phyloP scores from a whole-genome alignment of 2,113 vertebrate species.

The Nesoenas mayeri region DNA sequence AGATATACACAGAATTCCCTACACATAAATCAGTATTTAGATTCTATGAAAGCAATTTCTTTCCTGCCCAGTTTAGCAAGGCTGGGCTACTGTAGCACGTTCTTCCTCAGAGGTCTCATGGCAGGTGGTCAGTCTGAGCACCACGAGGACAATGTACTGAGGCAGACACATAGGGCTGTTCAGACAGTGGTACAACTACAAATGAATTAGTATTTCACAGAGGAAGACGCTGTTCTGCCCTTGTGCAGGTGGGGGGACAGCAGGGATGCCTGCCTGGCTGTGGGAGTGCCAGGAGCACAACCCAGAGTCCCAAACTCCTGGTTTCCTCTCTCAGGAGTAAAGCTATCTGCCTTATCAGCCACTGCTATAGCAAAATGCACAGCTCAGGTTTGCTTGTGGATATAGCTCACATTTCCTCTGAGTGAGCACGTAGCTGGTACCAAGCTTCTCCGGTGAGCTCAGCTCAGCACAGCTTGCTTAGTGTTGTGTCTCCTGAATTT shows the following conservation, averaged over 20 bases:
- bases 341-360: fast-evolving
- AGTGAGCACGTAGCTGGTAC: fast-evolving
- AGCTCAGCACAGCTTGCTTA: not conserved
- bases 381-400: not conserved
- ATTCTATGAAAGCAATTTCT: not conserved
- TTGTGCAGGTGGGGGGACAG: not conserved
- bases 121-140: not conserved
- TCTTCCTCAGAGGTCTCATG: fast-evolving
- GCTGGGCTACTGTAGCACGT: not conserved
- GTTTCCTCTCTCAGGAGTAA: not conserved
- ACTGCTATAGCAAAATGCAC: not conserved
- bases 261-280: not conserved
- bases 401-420: fast-evolving
- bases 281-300: not conserved
- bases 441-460: not conserved
- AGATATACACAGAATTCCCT: not conserved
- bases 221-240: not conserved
- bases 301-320: fast-evolving
- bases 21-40: not conserved
- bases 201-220: not conserved
- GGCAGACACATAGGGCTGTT: fast-evolving
- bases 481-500: not conserved
- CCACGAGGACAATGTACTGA: fast-evolving
- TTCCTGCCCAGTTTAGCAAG: not conserved
- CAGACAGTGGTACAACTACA: fast-evolving